Percentiles rank a stretch among this genome's conserved stretches.
These are phyloP conservation scores for Triops longicaudatus DNA, from an alignment of 1,140 invertebrate species.

Conservation along the genomic window DNA sequence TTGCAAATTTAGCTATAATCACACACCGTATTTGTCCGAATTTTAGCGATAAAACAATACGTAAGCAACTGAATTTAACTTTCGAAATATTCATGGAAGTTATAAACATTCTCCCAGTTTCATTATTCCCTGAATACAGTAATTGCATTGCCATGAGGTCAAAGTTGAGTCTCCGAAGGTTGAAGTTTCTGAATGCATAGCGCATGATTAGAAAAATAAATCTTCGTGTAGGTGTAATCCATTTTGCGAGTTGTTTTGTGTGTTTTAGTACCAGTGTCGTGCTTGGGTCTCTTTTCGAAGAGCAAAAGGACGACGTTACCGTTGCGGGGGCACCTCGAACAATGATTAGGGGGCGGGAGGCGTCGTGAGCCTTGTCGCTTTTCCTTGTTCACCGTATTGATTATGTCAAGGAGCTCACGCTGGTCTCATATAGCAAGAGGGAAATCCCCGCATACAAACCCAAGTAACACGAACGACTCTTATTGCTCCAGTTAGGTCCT, in stretches of 20 bases:
- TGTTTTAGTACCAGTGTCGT: background rate
- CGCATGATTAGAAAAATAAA: background rate
- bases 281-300: background rate
- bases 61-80: too few species aligned
- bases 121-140: too few species aligned
- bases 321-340: background rate
- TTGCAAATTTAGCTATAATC: too few species aligned
- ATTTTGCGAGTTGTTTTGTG: background rate
- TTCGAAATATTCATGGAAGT: too few species aligned
- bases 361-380: background rate
- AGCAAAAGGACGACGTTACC: background rate
- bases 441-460: background rate
- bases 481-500: background rate
- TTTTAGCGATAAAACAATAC: too few species aligned
- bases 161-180: too few species aligned
- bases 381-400: constrained; percentile 15
- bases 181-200: too few species aligned
- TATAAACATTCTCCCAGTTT: too few species aligned
- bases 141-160: too few species aligned
- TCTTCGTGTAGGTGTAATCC: background rate
- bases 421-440: background rate
- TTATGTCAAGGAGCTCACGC: background rate
- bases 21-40: too few species aligned
- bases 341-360: background rate
- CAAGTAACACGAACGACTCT: background rate